Percentiles rank a stretch among this genome's conserved stretches.
Conservation (phyloP, 2,113 vertebrate genomes). For the Petaurus breviceps region DNA sequence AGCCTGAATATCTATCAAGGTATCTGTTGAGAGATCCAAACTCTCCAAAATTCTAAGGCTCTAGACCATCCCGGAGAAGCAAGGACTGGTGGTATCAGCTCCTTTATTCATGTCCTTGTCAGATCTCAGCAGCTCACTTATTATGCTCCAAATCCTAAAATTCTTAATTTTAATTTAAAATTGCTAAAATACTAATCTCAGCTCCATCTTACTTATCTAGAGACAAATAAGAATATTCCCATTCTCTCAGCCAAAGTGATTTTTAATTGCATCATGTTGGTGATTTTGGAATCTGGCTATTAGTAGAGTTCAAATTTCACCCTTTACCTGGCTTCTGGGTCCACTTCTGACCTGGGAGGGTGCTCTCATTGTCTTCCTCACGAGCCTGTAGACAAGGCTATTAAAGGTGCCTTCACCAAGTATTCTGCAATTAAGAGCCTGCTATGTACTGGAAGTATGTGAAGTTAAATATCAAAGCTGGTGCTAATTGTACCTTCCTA, state of each 20-base stretch:
- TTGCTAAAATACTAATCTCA: background rate
- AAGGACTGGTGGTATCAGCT: background rate
- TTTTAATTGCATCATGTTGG: background rate
- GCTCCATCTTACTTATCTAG: background rate
- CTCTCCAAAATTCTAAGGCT: background rate
- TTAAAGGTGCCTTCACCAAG: background rate
- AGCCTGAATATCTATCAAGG: background rate
- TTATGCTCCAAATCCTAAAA: background rate
- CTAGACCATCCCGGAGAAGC: background rate
- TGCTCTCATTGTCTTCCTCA: background rate
- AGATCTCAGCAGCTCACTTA: background rate
- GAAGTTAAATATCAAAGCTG: background rate
- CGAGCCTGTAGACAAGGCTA: background rate
- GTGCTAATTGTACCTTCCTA: background rate
- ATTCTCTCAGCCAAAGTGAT: accelerated
- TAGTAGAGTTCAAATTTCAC: accelerated
- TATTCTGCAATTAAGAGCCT: background rate
- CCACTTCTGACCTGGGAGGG: background rate
- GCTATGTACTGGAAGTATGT: background rate
- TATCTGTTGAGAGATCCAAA: background rate
- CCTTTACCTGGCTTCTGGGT: background rate
- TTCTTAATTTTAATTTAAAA: background rate
- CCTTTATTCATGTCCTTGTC: background rate
- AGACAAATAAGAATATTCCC: background rate
- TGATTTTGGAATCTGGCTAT: background rate